Evolutionary conservation across 2,113 vertebrate genomes (phyloP).

Genomic region (Lepus europaeus): DNA sequence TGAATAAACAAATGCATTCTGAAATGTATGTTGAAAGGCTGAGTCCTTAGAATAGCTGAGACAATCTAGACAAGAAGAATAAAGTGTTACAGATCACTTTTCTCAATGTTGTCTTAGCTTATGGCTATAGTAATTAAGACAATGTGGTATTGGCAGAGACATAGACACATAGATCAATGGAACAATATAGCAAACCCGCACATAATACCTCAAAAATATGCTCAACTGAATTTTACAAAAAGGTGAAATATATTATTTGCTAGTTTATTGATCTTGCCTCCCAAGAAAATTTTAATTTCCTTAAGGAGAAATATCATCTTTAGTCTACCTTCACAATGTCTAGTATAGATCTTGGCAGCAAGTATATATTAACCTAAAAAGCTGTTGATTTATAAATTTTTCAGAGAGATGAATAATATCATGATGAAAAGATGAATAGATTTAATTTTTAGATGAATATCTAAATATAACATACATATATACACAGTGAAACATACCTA

Average conservation of each 20-base stretch:
- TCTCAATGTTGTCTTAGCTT: background rate
- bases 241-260: background rate
- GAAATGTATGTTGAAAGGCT: background rate
- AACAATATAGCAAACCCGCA: background rate
- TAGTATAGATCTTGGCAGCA: constrained; percentile 6
- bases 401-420: constrained; percentile 31
- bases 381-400: constrained; percentile 38
- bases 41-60: background rate
- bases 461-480: background rate
- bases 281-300: constrained; percentile 34
- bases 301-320: background rate
- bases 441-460: background rate
- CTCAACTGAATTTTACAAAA: constrained; percentile 34
- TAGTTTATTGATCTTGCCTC: constrained; percentile 41
- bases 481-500: background rate
- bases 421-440: background rate
- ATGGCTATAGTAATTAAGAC: background rate
- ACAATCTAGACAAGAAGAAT: background rate
- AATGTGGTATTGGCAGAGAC: background rate
- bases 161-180: background rate
- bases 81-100: constrained; percentile 11
- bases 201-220: background rate
- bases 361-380: constrained; percentile 22
- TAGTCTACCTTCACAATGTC: background rate
- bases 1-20: background rate